Conservation (phyloP, 2,888 invertebrate species). For the Argyresthia goedartella region DNA sequence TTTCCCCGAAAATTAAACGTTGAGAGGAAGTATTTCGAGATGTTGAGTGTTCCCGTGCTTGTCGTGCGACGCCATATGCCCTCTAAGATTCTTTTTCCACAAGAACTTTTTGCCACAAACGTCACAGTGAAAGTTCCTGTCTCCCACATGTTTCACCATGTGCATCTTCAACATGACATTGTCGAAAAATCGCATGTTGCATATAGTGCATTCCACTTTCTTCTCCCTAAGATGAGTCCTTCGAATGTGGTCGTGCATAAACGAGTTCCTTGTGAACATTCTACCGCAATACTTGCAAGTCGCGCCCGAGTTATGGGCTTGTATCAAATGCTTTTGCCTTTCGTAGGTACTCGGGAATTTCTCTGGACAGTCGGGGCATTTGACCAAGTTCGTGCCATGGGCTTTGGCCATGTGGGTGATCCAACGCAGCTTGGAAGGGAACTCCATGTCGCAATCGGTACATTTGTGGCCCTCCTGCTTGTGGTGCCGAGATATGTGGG, state of each 20-base stretch:
- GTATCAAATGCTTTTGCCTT: constrained; percentile 37
- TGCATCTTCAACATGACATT: constrained; percentile 42
- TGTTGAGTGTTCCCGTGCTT: constrained; percentile 2
- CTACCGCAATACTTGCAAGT: constrained; percentile 40
- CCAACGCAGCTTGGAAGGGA: constrained; percentile 25
- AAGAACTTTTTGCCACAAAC: constrained; percentile 49
- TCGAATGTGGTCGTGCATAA: constrained; percentile 40
- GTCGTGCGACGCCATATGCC: constrained; percentile 27
- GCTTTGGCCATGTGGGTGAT: constrained; percentile 32
- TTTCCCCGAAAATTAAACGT: no score
- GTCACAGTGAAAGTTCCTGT: constrained; percentile 43
- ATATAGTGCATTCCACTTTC: constrained; percentile 40
- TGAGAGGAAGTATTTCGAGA: neutral
- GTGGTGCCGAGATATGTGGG: constrained; percentile 34
- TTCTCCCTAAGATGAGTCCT: constrained; percentile 47
- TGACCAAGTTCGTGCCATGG: constrained; percentile 31
- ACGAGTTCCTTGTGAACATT: constrained; percentile 39
- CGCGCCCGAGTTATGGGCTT: constrained; percentile 34
- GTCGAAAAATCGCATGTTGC: constrained; percentile 42
- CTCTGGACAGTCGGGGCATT: constrained; percentile 38
- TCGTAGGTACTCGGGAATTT: constrained; percentile 38
- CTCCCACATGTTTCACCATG: constrained; percentile 39
- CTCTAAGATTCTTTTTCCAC: constrained; percentile 51
- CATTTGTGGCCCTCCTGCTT: constrained; percentile 31
- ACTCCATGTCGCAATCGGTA: constrained; percentile 26